Percentiles rank a stretch among this genome's conserved stretches.
Conservation (phyloP, 1,140 invertebrate species). For the Mercenaria mercenaria region DNA sequence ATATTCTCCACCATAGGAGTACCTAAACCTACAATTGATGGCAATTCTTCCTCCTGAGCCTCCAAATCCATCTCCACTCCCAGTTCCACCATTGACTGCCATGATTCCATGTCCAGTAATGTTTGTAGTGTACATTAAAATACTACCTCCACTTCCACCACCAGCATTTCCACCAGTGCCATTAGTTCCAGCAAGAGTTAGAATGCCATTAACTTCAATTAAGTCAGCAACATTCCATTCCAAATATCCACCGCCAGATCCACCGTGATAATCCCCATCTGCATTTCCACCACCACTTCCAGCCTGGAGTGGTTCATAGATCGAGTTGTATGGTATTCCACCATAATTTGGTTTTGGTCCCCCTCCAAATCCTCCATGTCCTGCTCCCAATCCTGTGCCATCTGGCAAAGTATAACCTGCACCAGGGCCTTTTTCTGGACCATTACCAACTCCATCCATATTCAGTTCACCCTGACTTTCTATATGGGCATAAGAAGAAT, state of each 20-base stretch:
- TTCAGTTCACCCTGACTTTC: constrained; percentile 78
- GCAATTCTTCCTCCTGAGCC: constrained; percentile 78
- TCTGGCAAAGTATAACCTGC: constrained; percentile 67
- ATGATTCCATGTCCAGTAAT: constrained; percentile 80
- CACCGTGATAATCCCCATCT: constrained; percentile 73
- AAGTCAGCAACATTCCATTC: constrained; percentile 75
- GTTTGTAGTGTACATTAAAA: constrained; percentile 76
- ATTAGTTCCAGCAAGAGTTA: constrained; percentile 71
- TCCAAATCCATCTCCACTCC: constrained; percentile 75
- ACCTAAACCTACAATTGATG: constrained; percentile 77
- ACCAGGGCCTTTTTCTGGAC: constrained; percentile 72
- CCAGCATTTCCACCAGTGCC: constrained; percentile 72
- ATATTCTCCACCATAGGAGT: constrained; percentile 78
- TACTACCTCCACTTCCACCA: constrained; percentile 78
- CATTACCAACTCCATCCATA: constrained; percentile 71
- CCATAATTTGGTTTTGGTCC: constrained; percentile 78
- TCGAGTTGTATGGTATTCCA: constrained; percentile 77
- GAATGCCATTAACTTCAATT: constrained; percentile 77
- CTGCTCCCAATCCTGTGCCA: constrained; percentile 65
- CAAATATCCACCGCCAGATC: constrained; percentile 76
- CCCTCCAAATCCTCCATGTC: constrained; percentile 77
- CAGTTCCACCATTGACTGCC: constrained; percentile 76
- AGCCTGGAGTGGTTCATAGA: constrained; percentile 71
- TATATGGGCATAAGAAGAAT: constrained; percentile 73
- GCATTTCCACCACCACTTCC: constrained; percentile 77